Conservation (phyloP, 2,797 vertebrate species). For the Cossypha polioptera region DNA sequence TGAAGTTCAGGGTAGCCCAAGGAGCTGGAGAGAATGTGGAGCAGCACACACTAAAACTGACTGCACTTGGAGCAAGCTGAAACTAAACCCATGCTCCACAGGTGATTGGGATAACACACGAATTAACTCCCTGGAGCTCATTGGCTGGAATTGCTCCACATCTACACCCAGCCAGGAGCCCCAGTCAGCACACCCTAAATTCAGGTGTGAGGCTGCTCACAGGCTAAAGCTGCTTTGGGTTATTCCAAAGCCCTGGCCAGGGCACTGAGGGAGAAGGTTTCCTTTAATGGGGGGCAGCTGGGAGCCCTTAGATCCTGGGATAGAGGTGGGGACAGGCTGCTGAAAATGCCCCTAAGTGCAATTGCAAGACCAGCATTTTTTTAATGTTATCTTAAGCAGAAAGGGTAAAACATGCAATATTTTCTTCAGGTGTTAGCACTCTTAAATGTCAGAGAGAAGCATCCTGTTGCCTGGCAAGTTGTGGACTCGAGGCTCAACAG, state of each 20-base stretch:
- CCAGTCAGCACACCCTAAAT: not conserved
- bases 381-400: not conserved
- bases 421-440: conserved; percentile 41
- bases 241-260: not conserved
- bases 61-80: fast-evolving
- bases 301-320: not conserved
- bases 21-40: fast-evolving
- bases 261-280: not conserved
- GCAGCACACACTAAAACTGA: fast-evolving
- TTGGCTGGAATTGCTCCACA: not conserved
- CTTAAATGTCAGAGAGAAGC: conserved; percentile 47
- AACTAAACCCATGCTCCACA: not conserved
- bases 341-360: not conserved
- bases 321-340: not conserved
- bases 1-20: not conserved
- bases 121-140: not conserved
- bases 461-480: not conserved
- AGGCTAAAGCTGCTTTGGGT: not conserved
- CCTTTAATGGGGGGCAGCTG: not conserved
- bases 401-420: conserved; percentile 42
- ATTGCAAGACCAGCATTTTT: not conserved
- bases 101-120: not conserved
- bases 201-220: not conserved
- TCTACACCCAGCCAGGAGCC: not conserved
- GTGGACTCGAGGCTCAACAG: conserved; percentile 4